A percentile compares a stretch with the other conserved stretches of the same genome.
These are phyloP conservation scores for Montipora sp. DNA, from an alignment of 64 coral and sea anemone genomes.

Conservation along the genomic window DNA sequence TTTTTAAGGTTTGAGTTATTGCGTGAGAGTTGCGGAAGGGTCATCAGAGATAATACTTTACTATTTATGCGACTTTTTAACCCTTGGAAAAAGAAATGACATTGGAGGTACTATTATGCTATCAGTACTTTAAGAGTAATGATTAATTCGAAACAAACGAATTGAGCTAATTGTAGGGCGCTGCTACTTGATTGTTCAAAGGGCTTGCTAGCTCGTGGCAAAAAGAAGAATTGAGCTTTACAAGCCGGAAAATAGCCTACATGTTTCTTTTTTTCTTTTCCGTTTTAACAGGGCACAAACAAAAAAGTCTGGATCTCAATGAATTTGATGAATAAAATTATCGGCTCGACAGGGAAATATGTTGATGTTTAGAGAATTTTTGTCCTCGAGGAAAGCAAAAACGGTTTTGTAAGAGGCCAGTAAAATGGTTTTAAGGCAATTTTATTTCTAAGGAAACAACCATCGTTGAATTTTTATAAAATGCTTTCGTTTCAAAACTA, in stretches of 20 bases:
- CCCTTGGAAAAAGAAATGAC: not conserved
- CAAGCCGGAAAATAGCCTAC: not conserved
- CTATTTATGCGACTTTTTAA: not conserved
- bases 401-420: not conserved
- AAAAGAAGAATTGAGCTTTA: not conserved
- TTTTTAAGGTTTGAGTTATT: not conserved
- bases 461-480: not conserved
- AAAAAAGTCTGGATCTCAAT: not conserved
- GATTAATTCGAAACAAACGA: not conserved
- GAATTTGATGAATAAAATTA: not conserved
- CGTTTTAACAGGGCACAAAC: slow-evolving; percentile 8
- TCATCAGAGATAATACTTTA: not conserved
- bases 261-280: not conserved
- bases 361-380: not conserved
- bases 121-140: not conserved
- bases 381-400: too few species aligned
- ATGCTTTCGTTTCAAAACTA: not conserved
- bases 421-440: not conserved
- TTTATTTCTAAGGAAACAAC: not conserved
- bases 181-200: not conserved
- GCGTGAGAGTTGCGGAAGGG: not conserved
- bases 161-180: not conserved
- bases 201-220: not conserved
- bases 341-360: not conserved
- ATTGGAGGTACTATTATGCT: not conserved